phyloP scores from a whole-genome alignment of 1,140 invertebrate species.

The Lepidurus couesii region DNA sequence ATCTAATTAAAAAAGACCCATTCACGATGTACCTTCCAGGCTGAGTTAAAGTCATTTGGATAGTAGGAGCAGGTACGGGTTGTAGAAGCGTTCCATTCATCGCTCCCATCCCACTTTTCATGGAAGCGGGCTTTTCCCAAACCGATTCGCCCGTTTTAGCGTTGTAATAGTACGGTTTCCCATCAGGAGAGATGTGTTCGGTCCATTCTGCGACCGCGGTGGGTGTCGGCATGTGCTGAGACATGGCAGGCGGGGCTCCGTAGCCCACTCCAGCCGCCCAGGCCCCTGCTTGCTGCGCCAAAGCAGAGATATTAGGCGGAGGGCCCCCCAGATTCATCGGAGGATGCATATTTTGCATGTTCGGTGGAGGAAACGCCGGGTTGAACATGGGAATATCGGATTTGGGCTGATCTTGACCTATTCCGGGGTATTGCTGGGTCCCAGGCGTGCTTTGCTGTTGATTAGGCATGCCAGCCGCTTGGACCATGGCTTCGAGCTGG shows the following conservation, averaged over 20 bases:
- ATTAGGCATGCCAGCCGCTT: not conserved
- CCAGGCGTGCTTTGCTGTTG: slow-evolving; percentile 17
- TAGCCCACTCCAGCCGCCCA: slow-evolving; percentile 40
- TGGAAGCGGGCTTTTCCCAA: slow-evolving; percentile 90
- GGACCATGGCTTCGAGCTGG: slow-evolving; percentile 48
- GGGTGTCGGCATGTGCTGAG: slow-evolving; percentile 48
- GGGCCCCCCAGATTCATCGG: slow-evolving; percentile 43
- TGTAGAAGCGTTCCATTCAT: not conserved
- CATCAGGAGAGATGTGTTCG: slow-evolving; percentile 88
- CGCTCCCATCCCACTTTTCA: slow-evolving; percentile 57
- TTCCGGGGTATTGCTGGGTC: not conserved
- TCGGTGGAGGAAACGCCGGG: not conserved
- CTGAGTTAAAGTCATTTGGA: not conserved
- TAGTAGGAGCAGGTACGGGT: not conserved
- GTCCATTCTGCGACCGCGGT: slow-evolving; percentile 83
- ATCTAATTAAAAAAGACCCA: not conserved
- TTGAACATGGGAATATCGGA: not conserved
- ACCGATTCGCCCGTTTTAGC: slow-evolving; percentile 78
- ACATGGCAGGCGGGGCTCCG: slow-evolving; percentile 2
- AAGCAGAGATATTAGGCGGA: slow-evolving; percentile 40
- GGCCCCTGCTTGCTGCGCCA: slow-evolving; percentile 42
- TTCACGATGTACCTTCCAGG: not conserved
- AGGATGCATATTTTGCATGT: slow-evolving; percentile 24
- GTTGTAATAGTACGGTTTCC: slow-evolving; percentile 88
- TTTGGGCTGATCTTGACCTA: not conserved